Percentiles rank a stretch among this genome's conserved stretches.
Conservation (phyloP, 2,797 vertebrate genomes). For the Semaprochilodus insignis region DNA sequence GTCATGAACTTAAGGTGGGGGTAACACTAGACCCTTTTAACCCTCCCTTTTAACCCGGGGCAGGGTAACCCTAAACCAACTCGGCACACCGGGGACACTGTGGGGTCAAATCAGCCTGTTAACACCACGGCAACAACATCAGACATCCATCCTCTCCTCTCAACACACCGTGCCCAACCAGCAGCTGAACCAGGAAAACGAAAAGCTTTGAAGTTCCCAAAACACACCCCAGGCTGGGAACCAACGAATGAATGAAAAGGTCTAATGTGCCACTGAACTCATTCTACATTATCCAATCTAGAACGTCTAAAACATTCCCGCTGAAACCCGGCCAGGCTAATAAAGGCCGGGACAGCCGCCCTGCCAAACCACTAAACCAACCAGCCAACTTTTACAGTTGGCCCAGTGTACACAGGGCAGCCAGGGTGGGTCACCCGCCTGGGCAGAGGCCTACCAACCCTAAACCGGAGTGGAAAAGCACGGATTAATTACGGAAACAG, state of each 20-base stretch:
- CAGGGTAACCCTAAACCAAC: constrained; percentile 68
- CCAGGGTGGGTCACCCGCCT: constrained; percentile 14
- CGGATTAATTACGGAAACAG: constrained; percentile 54
- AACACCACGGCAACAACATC: constrained; percentile 43
- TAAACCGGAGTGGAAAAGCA: constrained; percentile 48
- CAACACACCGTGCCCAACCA: neutral
- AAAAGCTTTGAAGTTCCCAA: neutral
- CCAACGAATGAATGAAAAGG: neutral
- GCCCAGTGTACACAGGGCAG: constrained; percentile 25
- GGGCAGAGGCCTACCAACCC: constrained; percentile 29
- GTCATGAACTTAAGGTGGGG: constrained; percentile 55
- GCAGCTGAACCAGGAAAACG: constrained; percentile 1
- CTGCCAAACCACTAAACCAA: neutral
- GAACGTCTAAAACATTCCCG: neutral
- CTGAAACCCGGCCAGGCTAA: neutral
- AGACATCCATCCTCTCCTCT: constrained; percentile 31
- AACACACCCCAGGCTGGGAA: neutral
- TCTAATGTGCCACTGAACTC: neutral
- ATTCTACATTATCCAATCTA: neutral
- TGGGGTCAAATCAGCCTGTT: constrained; percentile 42
- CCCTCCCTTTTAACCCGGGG: constrained; percentile 26
- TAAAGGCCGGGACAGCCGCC: neutral
- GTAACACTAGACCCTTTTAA: constrained; percentile 58
- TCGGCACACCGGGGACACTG: constrained; percentile 7
- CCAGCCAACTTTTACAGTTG: neutral